Base-by-base conservation (phyloP, 2,113 vertebrate species). In the Glaucidium brasilianum region DNA sequence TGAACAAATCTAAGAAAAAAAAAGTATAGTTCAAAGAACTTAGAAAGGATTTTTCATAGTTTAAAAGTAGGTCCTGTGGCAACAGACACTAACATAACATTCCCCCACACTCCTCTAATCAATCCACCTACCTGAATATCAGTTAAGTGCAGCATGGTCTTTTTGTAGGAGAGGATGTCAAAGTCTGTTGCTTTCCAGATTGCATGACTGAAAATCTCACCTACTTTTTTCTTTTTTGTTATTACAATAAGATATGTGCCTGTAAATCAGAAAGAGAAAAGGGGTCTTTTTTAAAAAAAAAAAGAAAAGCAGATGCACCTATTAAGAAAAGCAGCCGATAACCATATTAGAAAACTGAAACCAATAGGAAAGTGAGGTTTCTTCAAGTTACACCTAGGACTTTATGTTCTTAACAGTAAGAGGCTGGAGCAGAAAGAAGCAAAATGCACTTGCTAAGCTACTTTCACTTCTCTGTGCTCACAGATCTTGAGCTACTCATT, bases 131-230 rank as follows among this genome's bases (percentile, higher is more conserved):
- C 99, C 99, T 99, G 99, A 97, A 98, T 99, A 97, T 99, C 99
- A 95, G 99, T 99, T 96, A 99, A 98, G 96, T 99, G 99, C 81
- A 99, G 95, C 96, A 99, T 98, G 25, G 99, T 99, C 98, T 99
- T 99, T 96, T 99, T 99, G 92, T 99, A 99, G 60, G 99, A 99
- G 84, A 99, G 98, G n/a, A 99, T 96, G 56, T 99, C 99, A 97
- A 99, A 99, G 89, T 99, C 99, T 74, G 98, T 97, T 25, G 99
- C 99, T 97, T 99, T 99, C 99, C 99, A 99, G 92, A 99, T 98
- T 50, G 96, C 97, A 93, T 99, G 99, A 95, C 98, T 98, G 85
- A 99, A 98, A 94, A 99, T 98, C 90, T 99, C 99, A 50, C 99
- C 99, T 90, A 99, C 98, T 97, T 99, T 99, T 90, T 97, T 98